Evolutionary conservation across 2,888 invertebrate species (phyloP).

Genomic region (Erpobdella octoculata): DNA sequence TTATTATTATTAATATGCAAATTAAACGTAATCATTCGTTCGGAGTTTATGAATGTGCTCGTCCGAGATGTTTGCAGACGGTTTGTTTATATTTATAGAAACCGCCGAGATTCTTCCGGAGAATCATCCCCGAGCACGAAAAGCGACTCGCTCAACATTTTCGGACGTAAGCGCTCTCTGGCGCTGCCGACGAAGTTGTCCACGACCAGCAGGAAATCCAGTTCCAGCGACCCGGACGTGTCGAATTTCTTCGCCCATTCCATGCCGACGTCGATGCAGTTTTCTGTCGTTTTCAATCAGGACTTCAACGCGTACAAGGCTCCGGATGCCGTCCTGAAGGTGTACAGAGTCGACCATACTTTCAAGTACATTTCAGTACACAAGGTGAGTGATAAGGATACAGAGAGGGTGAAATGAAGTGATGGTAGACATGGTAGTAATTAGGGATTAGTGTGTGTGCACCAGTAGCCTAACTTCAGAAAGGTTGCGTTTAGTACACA

Average conservation of each 20-base stretch:
- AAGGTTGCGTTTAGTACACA: no score
- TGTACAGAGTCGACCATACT: not conserved
- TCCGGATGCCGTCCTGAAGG: not conserved
- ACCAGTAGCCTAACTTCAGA: no score
- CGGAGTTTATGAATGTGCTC: no score
- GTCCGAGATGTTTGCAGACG: no score
- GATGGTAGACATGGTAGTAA: no score
- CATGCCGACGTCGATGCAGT: not conserved
- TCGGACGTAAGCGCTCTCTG: not conserved
- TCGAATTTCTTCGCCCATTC: slow-evolving; percentile 30
- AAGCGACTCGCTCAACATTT: not conserved
- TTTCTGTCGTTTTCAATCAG: not conserved
- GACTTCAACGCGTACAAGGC: not conserved
- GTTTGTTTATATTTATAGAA: no score
- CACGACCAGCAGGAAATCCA: slow-evolving; percentile 1
- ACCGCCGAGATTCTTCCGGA: no score
- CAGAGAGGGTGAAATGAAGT: not conserved
- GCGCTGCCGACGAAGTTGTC: not conserved
- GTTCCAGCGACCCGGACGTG: slow-evolving; percentile 44
- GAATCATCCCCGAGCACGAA: not conserved
- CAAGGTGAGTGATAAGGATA: not conserved
- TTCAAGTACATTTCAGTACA: not conserved
- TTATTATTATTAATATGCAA: no score
- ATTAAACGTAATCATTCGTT: no score
- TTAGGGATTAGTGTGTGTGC: no score